Evolutionary conservation across 2,113 vertebrate genomes (phyloP), one percentile per base, ranked within the genome.

Genomic region (Otus sunia): DNA sequence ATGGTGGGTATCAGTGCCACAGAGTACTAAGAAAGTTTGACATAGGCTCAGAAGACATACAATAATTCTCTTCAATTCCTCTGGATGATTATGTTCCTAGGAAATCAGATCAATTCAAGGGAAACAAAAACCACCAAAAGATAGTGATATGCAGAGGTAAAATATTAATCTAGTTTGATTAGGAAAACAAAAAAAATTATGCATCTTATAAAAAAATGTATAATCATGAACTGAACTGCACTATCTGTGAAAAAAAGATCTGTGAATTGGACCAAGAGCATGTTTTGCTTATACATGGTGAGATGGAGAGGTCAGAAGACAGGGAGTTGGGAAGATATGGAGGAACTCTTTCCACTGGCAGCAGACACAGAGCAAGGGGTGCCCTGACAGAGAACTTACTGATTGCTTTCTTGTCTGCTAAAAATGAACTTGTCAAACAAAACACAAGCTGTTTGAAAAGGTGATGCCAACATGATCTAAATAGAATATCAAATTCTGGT

Each of bases 181-280:
- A 36, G 50, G 22, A 84, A 88, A 86, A 1, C 2, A 58, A 73
- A 84, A 32, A 52, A 93, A 88, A 56, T 64, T 5, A 43, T 2
- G 1, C 6, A 17, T 36, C 14, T 20, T 63, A 22, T 72, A 53
- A 86, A 27, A 75, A 90, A 64, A 63, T 19, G 4, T 45, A 49
- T 69, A 73, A 56, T 50, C 23, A 10, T 27, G 4, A 81, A 55
- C 15, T 1, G 0, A 34, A 41, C 19, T 66, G 89, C 36, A 43
- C 5, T 66, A 2, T 45, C 36, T 73, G 5, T 29, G 14, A 45
- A n/a, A 37, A 79, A 74, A 34, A 36, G 9, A 10, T 19, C 16
- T 36, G 2, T 63, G 4, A 3, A 18, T 23, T 4, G 11, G n/a
- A 63, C 4, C 10, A 78, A 67, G 21, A 5, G 2, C 2, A 25